Base-by-base conservation (phyloP, 2,888 invertebrate species). In the Cabera pusaria region DNA sequence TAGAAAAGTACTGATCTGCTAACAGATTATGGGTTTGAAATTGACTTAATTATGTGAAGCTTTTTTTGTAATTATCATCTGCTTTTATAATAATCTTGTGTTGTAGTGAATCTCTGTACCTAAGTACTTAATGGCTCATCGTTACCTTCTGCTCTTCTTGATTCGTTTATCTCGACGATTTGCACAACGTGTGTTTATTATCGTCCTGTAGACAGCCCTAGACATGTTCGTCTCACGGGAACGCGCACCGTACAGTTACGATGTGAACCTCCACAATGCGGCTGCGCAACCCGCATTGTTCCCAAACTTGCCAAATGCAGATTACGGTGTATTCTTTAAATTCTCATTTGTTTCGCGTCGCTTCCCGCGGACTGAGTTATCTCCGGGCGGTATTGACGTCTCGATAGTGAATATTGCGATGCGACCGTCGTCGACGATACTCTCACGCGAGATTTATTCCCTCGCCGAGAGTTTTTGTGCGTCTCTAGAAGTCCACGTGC, bases 251-350 rank as follows among this genome's bases (percentile, higher is more conserved):
- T 14, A 11, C 32, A 10, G 33, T 11, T 27, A 29, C 34, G 32
- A 48, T 57, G 59, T 44, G 56, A 60, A 58, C 56, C 27, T 26
- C 31, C 40, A 59, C 67, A 66, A 60, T 60, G 53, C 47, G 44
- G 19, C 35, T 56, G 59, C 66, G 60, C 60, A 67, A 52, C 44
- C 20, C 44, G 49, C 50, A 68, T 70, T 70, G 71, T 71, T 64
- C 52, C 40, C 23, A 52, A 57, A 60, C 52, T 55, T 50, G 59
- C 56, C 61, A 62, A 61, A 59, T 32, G 18, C 31, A 39, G 26
- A 36, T 32, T 22, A 11, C 28, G 28, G 7, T 20, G 33, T 34
- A 48, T 41, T 43, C 33, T 45, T 40, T 33, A 23, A 19, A 33
- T 19, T 16, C 20, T 18, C 18, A 12, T 12, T 32, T 17, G 8